Base-by-base conservation (phyloP, 2,797 vertebrate species). In the Limosa lapponica region DNA sequence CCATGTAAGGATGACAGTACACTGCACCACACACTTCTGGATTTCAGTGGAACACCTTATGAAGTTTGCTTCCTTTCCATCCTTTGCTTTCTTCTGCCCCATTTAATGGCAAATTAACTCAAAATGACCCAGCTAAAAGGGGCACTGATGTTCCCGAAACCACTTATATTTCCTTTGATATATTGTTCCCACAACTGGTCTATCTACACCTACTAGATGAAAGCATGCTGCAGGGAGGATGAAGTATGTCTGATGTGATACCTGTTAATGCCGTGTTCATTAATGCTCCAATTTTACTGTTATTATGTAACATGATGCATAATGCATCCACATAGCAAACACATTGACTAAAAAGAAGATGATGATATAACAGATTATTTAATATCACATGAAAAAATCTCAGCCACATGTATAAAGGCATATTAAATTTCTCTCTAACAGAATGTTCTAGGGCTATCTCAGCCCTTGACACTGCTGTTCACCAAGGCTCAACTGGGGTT, bases 401-500 rank as follows among this genome's bases (percentile, higher is more conserved):
- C 27, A 61, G 10, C 7, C 30, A 51, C 1, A 0, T 17, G 1
- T 20, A 36, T 7, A 32, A 65, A 13, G 41, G n/a, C 5, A 77
- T 87, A 43, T 23, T 10, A 15, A 37, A n/a, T 62, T 73, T 59
- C 4, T 57, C 4, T 61, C 18, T 34, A 11, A 51, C 13, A 34
- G 19, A 10, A 11, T 30, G 2, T 81, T 81, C 46, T 28, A 25
- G 20, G 27, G 30, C 6, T 67, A 11, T 25, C 28, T 74, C 20
- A 75, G 9, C 23, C 18, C 32, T 52, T 69, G n/a, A 34, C 32
- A 30, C 8, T 17, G 0, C 3, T 52, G 25, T 55, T 51, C 25
- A 48, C 4, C 9, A 37, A 44, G 7, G 64, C 4, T 5, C 36
- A 57, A 0, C 0, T 24, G 6, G 6, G 13, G 4, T 2, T 72